Evolutionary conservation across 1,140 invertebrate species (phyloP), one percentile per base, ranked within the genome.

Genomic region (Meloidogyne exigua): DNA sequence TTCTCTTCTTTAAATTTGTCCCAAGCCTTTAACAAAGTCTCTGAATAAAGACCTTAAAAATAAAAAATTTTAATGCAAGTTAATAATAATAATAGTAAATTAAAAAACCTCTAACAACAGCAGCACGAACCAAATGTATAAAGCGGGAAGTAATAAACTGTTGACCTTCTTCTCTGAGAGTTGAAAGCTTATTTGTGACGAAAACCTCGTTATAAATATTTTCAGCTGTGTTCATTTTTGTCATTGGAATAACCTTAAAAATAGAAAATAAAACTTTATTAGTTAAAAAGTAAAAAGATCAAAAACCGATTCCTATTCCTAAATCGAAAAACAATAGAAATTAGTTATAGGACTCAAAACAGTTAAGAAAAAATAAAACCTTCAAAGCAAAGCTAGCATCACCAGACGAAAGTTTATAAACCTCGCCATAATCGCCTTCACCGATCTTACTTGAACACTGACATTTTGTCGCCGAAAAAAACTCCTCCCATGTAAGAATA

Each of bases 131-230:
- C 11, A 78, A 39, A 10, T 26, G 57, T 7, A 78, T 57, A 28
- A 78, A 78, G 0, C 36, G 3, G 7, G 62, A 57, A 11, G 76
- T 63, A 12, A 75, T 68, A 15, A 66, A 28, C 64, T 42, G 68
- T 18, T 7, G 9, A 32, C 5, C 26, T 15, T 39, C 65, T 13
- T 44, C 28, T 1, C 18, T 23, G 3, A 78, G 64, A n/a, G 67
- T 15, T 15, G 76, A 78, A 0, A 78, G 64, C 18, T 78, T 18
- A 1, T 57, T 65, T 11, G 76, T 78, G n/a, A 1, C 39, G 78
- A 78, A 64, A 11, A 78, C n/a, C 62, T 78, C 4, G 76, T 76
- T 9, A 78, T 78, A 3, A 78, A 64, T 5, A 78, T 15, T 68
- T 78, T n/a, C 49, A 1, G 15, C 42, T 7, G 13, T 7, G 9